Evolutionary conservation across 2,113 vertebrate species (phyloP), one percentile per base, ranked within the genome.

Genomic region (Myxocyprinus asiaticus): DNA sequence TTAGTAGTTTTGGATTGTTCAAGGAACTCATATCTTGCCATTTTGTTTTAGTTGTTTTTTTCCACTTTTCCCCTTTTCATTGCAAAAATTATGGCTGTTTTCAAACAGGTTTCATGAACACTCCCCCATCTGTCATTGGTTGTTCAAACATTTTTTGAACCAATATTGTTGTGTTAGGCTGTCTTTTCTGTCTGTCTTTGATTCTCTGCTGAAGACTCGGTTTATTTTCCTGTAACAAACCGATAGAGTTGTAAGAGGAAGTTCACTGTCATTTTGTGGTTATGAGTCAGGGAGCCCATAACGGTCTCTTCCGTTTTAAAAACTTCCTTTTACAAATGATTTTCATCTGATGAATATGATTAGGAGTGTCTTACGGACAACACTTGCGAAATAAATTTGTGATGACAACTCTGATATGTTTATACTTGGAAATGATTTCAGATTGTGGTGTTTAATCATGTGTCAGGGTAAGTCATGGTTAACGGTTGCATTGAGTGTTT

Each of bases 251-350:
- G 15, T 5, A 50, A 77, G 43, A 50, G 81, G 81, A 82, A 75
- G 70, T 73, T 56, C 55, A 33, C 68, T 43, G 50, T 14, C 66
- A 55, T 48, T 71, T 58, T 67, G 81, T 67, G 81, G 81, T 62
- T 33, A 3, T 33, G 22, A 33, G 22, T 33, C 12, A 11, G 50
- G 63, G 7, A 15, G 61, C 42, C n/a, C 68, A 48, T 44, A 61
- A 70, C 53, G 7, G n/a, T 42, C 76, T 73, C 81, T 70, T 69
- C 45, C 61, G 12, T 33, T 9, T 77, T 43, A 22, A 6, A 8
- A 5, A n/a, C 64, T 55, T 63, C 42, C 59, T 72, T 22, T 59
- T 5, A 55, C 56, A 14, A 33, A 45, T 1, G 7, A 56, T 51
- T 71, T 50, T n/a, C 47, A 58, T 17, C 12, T 17, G 42, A 10